phyloP scores from a whole-genome alignment of 2,113 vertebrate genomes.

The Callaeas wilsoni region DNA sequence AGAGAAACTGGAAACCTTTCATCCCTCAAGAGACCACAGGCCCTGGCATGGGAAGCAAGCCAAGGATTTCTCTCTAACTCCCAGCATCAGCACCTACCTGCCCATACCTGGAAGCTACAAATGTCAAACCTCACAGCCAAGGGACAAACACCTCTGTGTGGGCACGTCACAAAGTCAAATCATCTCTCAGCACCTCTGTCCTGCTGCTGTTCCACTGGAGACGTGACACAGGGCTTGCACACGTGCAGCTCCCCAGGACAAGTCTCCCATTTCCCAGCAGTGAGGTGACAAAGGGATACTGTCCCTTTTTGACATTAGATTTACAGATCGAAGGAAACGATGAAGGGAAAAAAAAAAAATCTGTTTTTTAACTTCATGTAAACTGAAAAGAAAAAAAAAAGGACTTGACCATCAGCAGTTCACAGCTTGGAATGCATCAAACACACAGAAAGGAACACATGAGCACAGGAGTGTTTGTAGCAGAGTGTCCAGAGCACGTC shows the following conservation, averaged over 20 bases:
- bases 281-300: slow-evolving; percentile 67
- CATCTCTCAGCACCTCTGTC: neutral
- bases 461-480: slow-evolving; percentile 48
- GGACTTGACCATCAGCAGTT: slow-evolving; percentile 41
- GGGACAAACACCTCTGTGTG: neutral
- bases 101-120: neutral
- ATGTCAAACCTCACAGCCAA: neutral
- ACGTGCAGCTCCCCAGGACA: neutral
- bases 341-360: neutral
- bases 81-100: neutral
- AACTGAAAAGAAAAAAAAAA: slow-evolving; percentile 7
- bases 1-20: slow-evolving; percentile 37
- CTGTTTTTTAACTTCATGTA: slow-evolving; percentile 33
- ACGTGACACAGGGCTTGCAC: neutral
- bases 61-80: neutral
- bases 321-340: slow-evolving; percentile 47
- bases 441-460: slow-evolving; percentile 41
- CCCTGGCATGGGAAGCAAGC: neutral
- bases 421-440: slow-evolving; percentile 56
- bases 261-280: neutral
- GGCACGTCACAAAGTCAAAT: neutral
- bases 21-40: neutral
- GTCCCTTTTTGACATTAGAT: slow-evolving; percentile 60
- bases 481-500: slow-evolving; percentile 1
- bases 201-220: neutral